Base-by-base conservation (phyloP, 2,113 vertebrate genomes). In the Halcyon malimbica region DNA sequence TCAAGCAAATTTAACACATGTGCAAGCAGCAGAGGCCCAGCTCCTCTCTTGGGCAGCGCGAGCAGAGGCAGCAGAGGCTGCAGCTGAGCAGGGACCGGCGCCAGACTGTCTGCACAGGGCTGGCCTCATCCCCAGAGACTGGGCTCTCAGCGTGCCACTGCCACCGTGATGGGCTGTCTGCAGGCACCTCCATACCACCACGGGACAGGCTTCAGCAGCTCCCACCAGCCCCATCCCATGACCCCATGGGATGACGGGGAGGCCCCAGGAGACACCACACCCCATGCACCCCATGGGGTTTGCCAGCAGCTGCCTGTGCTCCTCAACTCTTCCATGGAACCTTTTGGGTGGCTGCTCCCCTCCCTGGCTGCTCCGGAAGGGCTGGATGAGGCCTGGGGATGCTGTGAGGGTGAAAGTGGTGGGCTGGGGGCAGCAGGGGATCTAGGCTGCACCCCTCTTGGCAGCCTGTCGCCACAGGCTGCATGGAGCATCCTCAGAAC, bases 71-170 rank as follows among this genome's bases (percentile, higher is more conserved):
- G 94, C 62, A 29, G 62, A 75, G 62, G 65, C 91, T 80, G 84
- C 29, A 37, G 48, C 44, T 4, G 9, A 79, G 70, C 4, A 2
- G 73, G 80, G 69, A 94, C 42, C 0, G 89, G 83, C 73, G 73
- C 83, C 94, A 94, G 86, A 11, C 86, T 94, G 96, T 95, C 95
- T 96, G 94, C 93, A 35, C 37, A 35, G 88, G 76, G 86, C 67
- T 2, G 12, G 57, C 50, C 44, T 65, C 2, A 0, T 88, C 93
- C 94, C 88, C 8, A 1, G 85, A 20, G 94, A 37, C 64, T 5
- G 7, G 35, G 6, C 37, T 37, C 54, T 48, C 3, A 3, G 3
- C 0, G 9, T 37, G 87, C 50, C 2, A 2, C 42, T 91, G 94
- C 80, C 83, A 65, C 68, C 4, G 2, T 57, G 42, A 65, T 4